Base-by-base conservation (phyloP, 2,113 vertebrate genomes). In the Chaetura pelagica region DNA sequence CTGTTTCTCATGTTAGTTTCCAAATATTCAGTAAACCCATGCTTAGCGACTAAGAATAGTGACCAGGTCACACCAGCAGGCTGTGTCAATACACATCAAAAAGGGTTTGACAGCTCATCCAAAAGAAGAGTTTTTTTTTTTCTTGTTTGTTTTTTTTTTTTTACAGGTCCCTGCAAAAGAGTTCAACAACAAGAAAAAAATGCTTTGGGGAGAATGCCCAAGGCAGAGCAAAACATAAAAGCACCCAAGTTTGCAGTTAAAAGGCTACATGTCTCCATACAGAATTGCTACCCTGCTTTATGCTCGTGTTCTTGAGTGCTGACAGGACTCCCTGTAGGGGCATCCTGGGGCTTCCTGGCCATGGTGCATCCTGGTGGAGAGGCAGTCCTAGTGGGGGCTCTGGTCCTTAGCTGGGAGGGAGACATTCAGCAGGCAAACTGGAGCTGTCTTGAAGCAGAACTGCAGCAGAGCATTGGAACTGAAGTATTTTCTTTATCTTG, bases 161-260 rank as follows among this genome's bases (percentile, higher is more conserved):
- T 59, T 40, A 34, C 12, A 23, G 9, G 8, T 69, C 44, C 20
- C 10, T 68, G 20, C 3, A 17, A 35, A 35, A 80, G 30, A 67
- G 5, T 62, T 91, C 49, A 49, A 79, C n/a, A 10, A 10, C 9
- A 73, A 23, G 15, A 46, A 84, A 57, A 57, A 61, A 68, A 24
- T 0, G 1, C 14, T 72, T 62, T 3, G 6, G 7, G 76, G n/a
- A 54, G 75, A 76, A 74, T 5, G 7, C 26, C 73, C 1, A 4
- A 66, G 57, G 67, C 40, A 83, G 46, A 86, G 67, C 14, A 54
- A 86, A 80, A 62, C 22, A 57, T 73, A 61, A 57, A 27, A 42
- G 69, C 66, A 26, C 5, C 12, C 32, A 62, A 15, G 15, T 48
- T 38, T 88, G 48, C 38, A 55, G 38, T 38, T 80, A 19, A 83